A percentile compares a stretch with the other conserved stretches of the same genome.
These are phyloP conservation scores for Drosophila nigromelanica DNA, from an alignment of 1,140 invertebrate species.

Conservation along the genomic window DNA sequence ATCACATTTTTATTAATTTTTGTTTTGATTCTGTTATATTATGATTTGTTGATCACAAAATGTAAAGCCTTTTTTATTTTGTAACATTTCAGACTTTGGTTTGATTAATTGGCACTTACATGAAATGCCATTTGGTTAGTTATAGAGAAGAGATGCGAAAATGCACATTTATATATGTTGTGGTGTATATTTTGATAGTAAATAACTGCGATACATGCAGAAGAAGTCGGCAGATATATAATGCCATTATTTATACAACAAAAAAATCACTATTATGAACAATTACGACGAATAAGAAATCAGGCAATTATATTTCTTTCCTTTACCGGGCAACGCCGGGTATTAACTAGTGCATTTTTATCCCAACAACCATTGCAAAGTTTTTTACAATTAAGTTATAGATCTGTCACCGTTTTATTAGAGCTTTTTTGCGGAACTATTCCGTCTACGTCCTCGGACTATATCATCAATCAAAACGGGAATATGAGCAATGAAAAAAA, in stretches of 20 bases:
- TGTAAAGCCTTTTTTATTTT: constrained; percentile 42
- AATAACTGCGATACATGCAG: no score
- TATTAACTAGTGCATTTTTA: no score
- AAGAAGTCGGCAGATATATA: no score
- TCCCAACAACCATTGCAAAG: no score
- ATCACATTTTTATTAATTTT: constrained; percentile 7
- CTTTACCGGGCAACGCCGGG: no score
- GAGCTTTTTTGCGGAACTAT: neutral
- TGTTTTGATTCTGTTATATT: constrained; percentile 20
- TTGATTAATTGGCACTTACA: constrained; percentile 60
- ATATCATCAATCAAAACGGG: constrained; percentile 22
- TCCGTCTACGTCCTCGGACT: neutral
- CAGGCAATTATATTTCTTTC: no score
- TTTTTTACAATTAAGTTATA: neutral
- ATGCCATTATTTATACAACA: no score
- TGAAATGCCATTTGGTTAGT: constrained; percentile 18
- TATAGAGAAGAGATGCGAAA: neutral
- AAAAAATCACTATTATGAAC: no score
- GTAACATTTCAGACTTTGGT: constrained; percentile 19
- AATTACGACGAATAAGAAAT: no score
- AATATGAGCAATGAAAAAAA: constrained; percentile 8
- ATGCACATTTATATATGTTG: no score
- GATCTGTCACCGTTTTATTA: neutral
- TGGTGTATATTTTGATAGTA: no score
- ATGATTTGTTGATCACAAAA: constrained; percentile 52